Evolutionary conservation across 2,113 vertebrate genomes (phyloP), one percentile per base, ranked within the genome.

Genomic region (Corydoras sp.): DNA sequence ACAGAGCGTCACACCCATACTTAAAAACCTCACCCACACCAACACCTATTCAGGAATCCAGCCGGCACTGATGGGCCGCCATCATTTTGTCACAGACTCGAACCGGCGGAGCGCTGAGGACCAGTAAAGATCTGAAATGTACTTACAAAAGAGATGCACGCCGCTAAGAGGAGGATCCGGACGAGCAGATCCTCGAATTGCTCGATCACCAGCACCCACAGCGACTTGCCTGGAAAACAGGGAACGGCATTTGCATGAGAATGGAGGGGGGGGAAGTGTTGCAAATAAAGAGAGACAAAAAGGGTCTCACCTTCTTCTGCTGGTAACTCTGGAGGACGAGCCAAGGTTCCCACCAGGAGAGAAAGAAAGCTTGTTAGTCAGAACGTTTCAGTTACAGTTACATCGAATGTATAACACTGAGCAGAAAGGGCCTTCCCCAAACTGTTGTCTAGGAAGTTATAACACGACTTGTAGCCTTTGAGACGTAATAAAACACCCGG

Each of bases 141-240:
- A 97, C 95, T 98, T 91, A 99, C 95, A 84, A 99, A 97, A 74
- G 97, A 99, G 92, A 99, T 99, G 86, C 96, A 98, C 65, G 97
- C 97, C 71, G 97, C 97, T 80, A 99, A 84, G 80, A 99, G 90
- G 81, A 99, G 92, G 89, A 99, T 99, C 88, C 97, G 92, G 86
- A 99, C 97, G 80, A 99, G 85, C 74, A 99, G 86, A 82, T 99
- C 97, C 91, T 99, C 97, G 84, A 99, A 99, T 74, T 99, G 97
- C 76, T 99, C 97, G 69, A 99, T 77, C 79, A 99, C 96, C 77
- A 99, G 91, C 73, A 93, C 92, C 80, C 96, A 92, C 77, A 99
- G 90, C 63, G 97, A 98, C 87, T 99, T 99, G 72, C 97, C 97
- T 99, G 77, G 11, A 31, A 79, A 51, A 75, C 49, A 66, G 76